Conservation (phyloP, 2,113 vertebrate species). For the Tachysurus vachellii region DNA sequence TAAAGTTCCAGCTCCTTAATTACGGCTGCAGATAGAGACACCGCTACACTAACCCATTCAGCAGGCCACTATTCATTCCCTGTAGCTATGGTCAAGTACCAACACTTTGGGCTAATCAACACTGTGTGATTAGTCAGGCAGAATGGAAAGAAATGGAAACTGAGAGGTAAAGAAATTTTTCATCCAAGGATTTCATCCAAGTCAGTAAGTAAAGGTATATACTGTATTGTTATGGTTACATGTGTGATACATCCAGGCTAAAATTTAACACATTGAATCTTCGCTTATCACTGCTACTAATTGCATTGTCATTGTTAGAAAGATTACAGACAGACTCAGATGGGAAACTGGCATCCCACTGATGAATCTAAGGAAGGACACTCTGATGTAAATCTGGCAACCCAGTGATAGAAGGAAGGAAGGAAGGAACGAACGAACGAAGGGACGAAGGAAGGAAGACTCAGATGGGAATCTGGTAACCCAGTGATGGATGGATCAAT, state of each 20-base stretch:
- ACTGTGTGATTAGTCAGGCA: not conserved
- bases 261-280: not conserved
- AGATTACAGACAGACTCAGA: not conserved
- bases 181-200: too few species aligned
- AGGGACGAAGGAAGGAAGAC: not conserved
- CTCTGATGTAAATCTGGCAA: too few species aligned
- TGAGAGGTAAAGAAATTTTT: not conserved
- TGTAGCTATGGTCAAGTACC: not conserved
- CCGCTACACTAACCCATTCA: not conserved
- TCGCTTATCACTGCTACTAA: not conserved
- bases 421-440: not conserved
- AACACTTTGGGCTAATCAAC: not conserved
- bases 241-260: not conserved
- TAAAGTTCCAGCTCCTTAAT: not conserved
- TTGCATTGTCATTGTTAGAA: not conserved
- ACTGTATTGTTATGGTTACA: not conserved
- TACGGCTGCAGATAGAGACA: not conserved
- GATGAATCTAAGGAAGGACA: not conserved
- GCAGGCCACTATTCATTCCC: not conserved
- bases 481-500: constrained; percentile 7
- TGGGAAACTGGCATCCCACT: constrained; percentile 11
- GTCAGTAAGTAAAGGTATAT: not conserved
- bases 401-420: not conserved
- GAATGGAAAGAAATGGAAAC: not conserved
- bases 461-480: not conserved